phyloP scores from a whole-genome alignment of 30 jellyfish, hydroid and myxozoan genomes.

The Catostylus mosaicus region DNA sequence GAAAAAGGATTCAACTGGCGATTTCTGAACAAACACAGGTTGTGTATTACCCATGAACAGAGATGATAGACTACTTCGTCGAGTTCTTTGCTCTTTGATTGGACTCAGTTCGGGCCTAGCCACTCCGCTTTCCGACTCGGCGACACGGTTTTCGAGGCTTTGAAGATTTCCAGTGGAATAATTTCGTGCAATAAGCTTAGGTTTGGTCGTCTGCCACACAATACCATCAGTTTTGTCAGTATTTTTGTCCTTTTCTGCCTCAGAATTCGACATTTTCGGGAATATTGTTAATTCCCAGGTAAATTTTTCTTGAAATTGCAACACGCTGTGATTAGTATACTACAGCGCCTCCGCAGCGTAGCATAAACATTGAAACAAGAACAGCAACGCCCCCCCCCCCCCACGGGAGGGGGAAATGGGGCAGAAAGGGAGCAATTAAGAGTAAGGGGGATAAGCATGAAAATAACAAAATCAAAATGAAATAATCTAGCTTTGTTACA shows the following conservation, averaged over 20 bases:
- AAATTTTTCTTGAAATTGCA: not conserved
- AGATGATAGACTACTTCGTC: conserved; percentile 29
- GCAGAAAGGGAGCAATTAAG: too few relatives aligned
- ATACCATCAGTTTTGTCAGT: conserved; percentile 48
- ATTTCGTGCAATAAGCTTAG: conserved; percentile 35
- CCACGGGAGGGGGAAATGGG: too few relatives aligned
- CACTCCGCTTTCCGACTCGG: not conserved
- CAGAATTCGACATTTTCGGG: conserved; percentile 5
- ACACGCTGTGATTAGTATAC: not conserved
- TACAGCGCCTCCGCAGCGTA: conserved; percentile 12
- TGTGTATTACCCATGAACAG: not conserved
- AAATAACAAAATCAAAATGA: too few relatives aligned
- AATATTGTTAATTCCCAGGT: too few relatives aligned
- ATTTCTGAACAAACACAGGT: not conserved
- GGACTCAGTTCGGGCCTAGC: not conserved
- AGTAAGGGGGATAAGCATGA: too few relatives aligned
- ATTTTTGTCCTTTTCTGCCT: not conserved
- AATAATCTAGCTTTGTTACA: too few relatives aligned
- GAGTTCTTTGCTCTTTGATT: not conserved
- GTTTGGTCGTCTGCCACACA: conserved; percentile 56
- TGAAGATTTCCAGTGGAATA: conserved; percentile 43
- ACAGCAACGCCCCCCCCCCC: too few relatives aligned
- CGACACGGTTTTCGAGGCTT: conserved; percentile 10
- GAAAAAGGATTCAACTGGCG: conserved; percentile 18
- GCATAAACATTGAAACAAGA: too few relatives aligned